phyloP scores from a whole-genome alignment of 2,113 vertebrate species.

The Hippocampus mohnikei region DNA sequence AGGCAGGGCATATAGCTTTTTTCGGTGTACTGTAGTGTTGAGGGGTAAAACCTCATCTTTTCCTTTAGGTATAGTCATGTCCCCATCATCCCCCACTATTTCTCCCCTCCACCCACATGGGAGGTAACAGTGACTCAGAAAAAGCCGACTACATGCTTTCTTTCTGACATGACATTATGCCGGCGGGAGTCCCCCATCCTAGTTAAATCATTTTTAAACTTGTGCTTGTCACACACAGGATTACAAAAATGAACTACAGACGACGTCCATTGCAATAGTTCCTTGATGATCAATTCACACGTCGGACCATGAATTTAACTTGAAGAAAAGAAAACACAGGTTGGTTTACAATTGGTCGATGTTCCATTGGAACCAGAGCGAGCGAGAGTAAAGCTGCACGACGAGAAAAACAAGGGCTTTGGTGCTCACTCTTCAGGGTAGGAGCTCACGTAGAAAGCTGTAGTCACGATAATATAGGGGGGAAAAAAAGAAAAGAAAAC shows the following conservation, averaged over 20 bases:
- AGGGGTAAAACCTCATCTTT: slow-evolving; percentile 26
- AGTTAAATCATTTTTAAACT: slow-evolving; percentile 20
- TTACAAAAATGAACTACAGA: not conserved
- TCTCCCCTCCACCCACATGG: slow-evolving; percentile 31
- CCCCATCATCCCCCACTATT: slow-evolving; percentile 20
- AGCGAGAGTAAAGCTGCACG: not conserved
- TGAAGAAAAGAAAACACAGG: not conserved
- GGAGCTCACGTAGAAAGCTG: not conserved
- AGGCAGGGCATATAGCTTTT: slow-evolving; percentile 6
- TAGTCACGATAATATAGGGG: not conserved
- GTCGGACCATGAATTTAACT: not conserved
- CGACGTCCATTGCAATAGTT: not conserved
- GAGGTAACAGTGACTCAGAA: slow-evolving; percentile 53
- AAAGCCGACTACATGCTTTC: slow-evolving; percentile 28
- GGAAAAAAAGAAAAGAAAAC: not conserved
- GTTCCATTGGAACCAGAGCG: not conserved
- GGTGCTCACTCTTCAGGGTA: too few relatives aligned
- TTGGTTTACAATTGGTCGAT: not conserved
- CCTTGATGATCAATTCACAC: not conserved
- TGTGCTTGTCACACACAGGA: slow-evolving; percentile 14
- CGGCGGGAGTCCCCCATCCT: slow-evolving; percentile 26
- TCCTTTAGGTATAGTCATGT: slow-evolving; percentile 21
- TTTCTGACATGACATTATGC: slow-evolving; percentile 27
- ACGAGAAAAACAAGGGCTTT: not conserved
- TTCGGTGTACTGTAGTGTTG: not conserved